A percentile compares a stretch with the other conserved stretches of the same genome.
Evolutionary conservation across 2,888 invertebrate species (phyloP).

Genomic region (Mesorhabditis spiculigera): DNA sequence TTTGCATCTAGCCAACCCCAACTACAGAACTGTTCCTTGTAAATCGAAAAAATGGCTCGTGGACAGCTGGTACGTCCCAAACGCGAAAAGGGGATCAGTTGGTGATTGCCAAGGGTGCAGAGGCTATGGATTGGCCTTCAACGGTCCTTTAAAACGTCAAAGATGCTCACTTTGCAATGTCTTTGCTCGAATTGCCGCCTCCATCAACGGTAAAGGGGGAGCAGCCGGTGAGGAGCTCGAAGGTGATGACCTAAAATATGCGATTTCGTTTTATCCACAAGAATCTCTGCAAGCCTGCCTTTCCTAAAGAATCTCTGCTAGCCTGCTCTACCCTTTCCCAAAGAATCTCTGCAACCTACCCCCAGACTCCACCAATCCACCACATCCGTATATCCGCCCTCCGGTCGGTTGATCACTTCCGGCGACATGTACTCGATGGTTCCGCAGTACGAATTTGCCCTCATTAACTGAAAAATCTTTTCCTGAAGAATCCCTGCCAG

Average conservation of each 20-base stretch:
- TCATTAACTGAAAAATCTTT: slow-evolving; percentile 33
- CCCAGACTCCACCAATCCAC: slow-evolving; percentile 99
- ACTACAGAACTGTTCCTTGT: no score
- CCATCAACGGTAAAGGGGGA: slow-evolving; percentile 96
- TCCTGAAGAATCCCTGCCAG: slow-evolving; percentile 6
- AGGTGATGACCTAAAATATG: slow-evolving; percentile 71
- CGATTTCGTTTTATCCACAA: no score
- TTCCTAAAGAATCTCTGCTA: no score
- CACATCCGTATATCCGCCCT: slow-evolving; percentile 62
- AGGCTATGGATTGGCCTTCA: neutral
- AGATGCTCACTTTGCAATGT: slow-evolving; percentile 73
- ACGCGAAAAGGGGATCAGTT: no score
- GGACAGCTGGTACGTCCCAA: no score
- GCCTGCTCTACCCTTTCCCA: no score
- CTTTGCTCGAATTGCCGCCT: slow-evolving; percentile 85
- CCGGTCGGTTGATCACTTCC: slow-evolving; percentile 43
- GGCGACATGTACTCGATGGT: slow-evolving; percentile 73
- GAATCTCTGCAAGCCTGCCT: no score
- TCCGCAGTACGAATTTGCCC: slow-evolving; percentile 94
- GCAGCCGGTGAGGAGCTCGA: slow-evolving; percentile 90
- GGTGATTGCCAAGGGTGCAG: no score
- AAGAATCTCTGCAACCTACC: slow-evolving; percentile 8
- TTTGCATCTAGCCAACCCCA: no score
- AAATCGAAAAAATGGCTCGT: no score
- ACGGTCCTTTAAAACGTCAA: slow-evolving; percentile 9